A percentile compares a stretch with the other conserved stretches of the same genome.
These are phyloP conservation scores for Tachuris rubrigastra DNA, from an alignment of 2,113 vertebrate species.

Conservation along the genomic window DNA sequence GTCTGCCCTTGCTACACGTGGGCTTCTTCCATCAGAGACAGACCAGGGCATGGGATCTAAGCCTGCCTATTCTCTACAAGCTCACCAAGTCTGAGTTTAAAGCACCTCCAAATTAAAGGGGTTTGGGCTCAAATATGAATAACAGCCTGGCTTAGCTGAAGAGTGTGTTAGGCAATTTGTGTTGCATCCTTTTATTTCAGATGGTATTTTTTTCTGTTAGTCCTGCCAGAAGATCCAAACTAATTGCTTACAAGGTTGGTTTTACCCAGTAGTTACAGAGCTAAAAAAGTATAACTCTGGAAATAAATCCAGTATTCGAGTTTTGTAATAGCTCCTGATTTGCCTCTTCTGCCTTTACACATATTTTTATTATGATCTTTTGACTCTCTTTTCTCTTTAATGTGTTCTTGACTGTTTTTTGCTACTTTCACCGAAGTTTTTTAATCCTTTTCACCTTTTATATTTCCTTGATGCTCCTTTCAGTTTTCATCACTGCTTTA, in stretches of 20 bases:
- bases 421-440: not conserved
- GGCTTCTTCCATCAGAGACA: not conserved
- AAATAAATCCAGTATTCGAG: not conserved
- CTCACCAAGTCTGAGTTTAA: not conserved
- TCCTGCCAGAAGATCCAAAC: not conserved
- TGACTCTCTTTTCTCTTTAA: not conserved
- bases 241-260: not conserved
- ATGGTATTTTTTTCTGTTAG: not conserved
- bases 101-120: not conserved
- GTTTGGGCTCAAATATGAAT: not conserved
- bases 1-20: not conserved
- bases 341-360: not conserved
- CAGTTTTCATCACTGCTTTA: not conserved
- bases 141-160: not conserved
- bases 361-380: not conserved
- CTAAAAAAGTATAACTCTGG: not conserved
- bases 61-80: accelerated
- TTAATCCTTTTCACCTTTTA: not conserved
- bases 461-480: not conserved
- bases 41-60: not conserved
- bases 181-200: not conserved
- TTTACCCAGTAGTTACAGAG: not conserved
- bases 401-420: not conserved
- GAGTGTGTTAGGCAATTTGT: not conserved
- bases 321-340: not conserved